phyloP scores from a whole-genome alignment of 2,888 invertebrate species.

The Prosapia bicincta region DNA sequence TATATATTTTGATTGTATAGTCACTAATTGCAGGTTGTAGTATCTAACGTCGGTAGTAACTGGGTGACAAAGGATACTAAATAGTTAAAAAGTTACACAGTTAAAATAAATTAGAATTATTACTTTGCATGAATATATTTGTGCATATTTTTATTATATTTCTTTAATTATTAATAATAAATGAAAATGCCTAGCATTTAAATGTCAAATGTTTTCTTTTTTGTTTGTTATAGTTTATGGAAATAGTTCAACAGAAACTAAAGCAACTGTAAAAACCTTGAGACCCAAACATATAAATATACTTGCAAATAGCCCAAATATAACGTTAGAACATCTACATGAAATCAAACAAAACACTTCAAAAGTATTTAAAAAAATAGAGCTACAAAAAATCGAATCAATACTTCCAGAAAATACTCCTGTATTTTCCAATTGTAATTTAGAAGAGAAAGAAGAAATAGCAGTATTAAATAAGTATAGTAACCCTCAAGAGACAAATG shows the following conservation, averaged over 20 bases:
- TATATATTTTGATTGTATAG: too few relatives aligned
- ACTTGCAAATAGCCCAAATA: slow-evolving; percentile 1
- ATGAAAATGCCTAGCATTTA: too few relatives aligned
- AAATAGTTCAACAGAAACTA: slow-evolving; percentile 50
- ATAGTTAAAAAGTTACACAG: too few relatives aligned
- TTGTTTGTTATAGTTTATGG: neutral
- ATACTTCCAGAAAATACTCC: too few relatives aligned
- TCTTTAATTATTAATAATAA: too few relatives aligned
- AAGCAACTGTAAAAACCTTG: slow-evolving; percentile 64
- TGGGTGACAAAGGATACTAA: too few relatives aligned
- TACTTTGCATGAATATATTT: too few relatives aligned
- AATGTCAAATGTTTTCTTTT: neutral
- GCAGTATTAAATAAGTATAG: neutral
- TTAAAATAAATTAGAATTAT: too few relatives aligned
- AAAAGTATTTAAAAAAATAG: slow-evolving; percentile 42
- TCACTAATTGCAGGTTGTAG: too few relatives aligned
- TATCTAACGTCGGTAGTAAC: too few relatives aligned
- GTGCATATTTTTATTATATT: too few relatives aligned
- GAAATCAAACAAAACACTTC: slow-evolving; percentile 10
- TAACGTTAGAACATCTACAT: slow-evolving; percentile 25
- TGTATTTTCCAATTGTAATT: neutral
- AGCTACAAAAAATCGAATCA: slow-evolving; percentile 44
- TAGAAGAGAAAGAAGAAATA: neutral
- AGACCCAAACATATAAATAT: slow-evolving; percentile 57
- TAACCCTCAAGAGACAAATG: neutral